phyloP scores from a whole-genome alignment of 2,113 vertebrate genomes.

The Sceloporus tristichus region DNA sequence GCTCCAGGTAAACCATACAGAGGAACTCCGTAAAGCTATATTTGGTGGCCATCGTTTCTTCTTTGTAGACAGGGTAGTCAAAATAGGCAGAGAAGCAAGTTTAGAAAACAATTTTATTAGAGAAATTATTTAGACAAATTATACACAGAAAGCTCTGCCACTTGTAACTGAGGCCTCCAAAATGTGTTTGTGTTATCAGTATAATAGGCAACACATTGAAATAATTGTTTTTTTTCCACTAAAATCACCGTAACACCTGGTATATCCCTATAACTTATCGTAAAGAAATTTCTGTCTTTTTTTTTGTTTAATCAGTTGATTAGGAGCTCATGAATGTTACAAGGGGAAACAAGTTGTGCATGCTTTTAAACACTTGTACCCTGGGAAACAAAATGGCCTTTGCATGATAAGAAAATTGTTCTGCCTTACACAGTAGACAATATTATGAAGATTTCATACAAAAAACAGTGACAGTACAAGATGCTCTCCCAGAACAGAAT shows the following conservation, averaged over 20 bases:
- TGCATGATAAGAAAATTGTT: conserved; percentile 83
- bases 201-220: conserved; percentile 99
- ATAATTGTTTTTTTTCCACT: conserved; percentile 85
- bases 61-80: neutral
- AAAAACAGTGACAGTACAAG: conserved; percentile 93
- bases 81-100: conserved; percentile 74
- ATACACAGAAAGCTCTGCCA: conserved; percentile 99
- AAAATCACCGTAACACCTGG: conserved; percentile 95
- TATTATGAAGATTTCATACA: conserved; percentile 90
- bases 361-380: conserved; percentile 93
- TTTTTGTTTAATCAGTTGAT: conserved; percentile 78
- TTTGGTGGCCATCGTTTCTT: neutral
- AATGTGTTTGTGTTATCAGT: conserved; percentile 93
- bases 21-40: neutral
- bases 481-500: conserved; percentile 95
- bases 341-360: conserved; percentile 95
- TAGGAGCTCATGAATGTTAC: conserved; percentile 93
- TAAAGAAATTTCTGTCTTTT: conserved; percentile 66
- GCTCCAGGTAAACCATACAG: neutral
- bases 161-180: conserved; percentile 98
- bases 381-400: conserved; percentile 85
- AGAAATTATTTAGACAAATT: conserved; percentile 99
- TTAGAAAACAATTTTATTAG: conserved; percentile 99
- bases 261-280: conserved; percentile 85
- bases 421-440: conserved; percentile 92